Percentiles rank a stretch among this genome's conserved stretches.
Conservation (phyloP, 2,113 vertebrate species). For the Thamnaconus septentrionalis region DNA sequence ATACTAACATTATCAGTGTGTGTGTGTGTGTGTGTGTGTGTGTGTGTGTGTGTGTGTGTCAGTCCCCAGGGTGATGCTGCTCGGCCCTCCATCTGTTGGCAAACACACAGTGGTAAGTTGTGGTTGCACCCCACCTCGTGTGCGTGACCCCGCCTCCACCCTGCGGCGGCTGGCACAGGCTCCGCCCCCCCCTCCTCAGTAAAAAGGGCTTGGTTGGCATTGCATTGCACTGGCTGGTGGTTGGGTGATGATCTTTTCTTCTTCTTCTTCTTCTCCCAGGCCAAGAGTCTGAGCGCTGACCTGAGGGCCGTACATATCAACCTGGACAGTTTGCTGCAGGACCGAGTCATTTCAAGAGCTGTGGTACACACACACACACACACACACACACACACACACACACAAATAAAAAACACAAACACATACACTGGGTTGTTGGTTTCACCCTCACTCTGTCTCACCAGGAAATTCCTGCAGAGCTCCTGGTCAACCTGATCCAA, state of each 20-base stretch:
- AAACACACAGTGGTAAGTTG: conserved; percentile 86
- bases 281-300: conserved; percentile 61
- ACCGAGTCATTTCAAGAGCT: conserved; percentile 46
- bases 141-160: too few relatives aligned
- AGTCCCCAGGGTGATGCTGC: conserved; percentile 84
- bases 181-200: too few relatives aligned
- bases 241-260: background rate
- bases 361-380: conserved; percentile 17
- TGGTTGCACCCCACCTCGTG: too few relatives aligned
- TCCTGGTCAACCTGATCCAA: conserved; percentile 77
- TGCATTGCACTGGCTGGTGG: too few relatives aligned
- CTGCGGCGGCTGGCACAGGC: too few relatives aligned
- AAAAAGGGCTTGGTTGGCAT: too few relatives aligned
- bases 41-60: background rate
- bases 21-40: background rate
- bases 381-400: conserved; percentile 1
- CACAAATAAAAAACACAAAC: background rate
- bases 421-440: background rate
- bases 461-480: conserved; percentile 74
- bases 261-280: conserved; percentile 50
- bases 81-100: conserved; percentile 89
- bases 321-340: conserved; percentile 39
- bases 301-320: conserved; percentile 65
- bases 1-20: background rate
- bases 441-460: conserved; percentile 2